Conservation (phyloP, 2,888 invertebrate genomes). For the Linyphia triangularis region DNA sequence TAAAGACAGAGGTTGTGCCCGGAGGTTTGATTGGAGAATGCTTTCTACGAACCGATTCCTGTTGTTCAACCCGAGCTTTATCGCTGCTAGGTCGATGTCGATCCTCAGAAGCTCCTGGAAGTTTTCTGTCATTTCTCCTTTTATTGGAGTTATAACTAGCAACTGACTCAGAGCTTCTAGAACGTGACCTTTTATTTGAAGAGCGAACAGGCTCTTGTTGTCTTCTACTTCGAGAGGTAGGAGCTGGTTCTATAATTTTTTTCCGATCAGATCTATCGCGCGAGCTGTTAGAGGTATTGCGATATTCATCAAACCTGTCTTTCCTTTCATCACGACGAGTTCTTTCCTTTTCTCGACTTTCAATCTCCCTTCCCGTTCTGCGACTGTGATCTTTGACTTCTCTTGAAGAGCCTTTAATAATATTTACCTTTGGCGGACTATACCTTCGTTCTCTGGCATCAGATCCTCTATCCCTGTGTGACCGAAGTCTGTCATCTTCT, state of each 20-base stretch:
- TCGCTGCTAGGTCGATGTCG: not conserved
- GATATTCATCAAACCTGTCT: constrained; percentile 29
- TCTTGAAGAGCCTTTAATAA: constrained; percentile 1
- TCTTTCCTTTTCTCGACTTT: constrained; percentile 9
- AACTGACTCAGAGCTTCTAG: constrained; percentile 52
- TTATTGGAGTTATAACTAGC: constrained; percentile 40
- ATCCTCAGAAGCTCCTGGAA: constrained; percentile 8
- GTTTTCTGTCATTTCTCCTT: constrained; percentile 18
- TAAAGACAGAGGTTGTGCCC: constrained; percentile 12
- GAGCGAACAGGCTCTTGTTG: not conserved
- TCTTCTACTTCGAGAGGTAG: not conserved
- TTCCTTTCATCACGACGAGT: constrained; percentile 18
- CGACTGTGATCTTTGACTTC: constrained; percentile 24
- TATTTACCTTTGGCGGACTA: not conserved
- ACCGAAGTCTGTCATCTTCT: not conserved
- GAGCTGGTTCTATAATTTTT: not conserved
- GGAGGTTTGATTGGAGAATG: constrained; percentile 64
- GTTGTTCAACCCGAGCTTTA: not conserved
- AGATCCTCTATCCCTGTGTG: constrained; percentile 3
- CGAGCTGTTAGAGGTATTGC: not conserved
- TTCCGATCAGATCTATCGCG: constrained; percentile 40
- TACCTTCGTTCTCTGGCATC: constrained; percentile 30
- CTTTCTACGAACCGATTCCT: constrained; percentile 10
- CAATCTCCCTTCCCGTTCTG: constrained; percentile 4
- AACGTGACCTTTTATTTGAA: constrained; percentile 36